phyloP scores from a whole-genome alignment of 2,113 vertebrate species.

The Tupaia chinensis region DNA sequence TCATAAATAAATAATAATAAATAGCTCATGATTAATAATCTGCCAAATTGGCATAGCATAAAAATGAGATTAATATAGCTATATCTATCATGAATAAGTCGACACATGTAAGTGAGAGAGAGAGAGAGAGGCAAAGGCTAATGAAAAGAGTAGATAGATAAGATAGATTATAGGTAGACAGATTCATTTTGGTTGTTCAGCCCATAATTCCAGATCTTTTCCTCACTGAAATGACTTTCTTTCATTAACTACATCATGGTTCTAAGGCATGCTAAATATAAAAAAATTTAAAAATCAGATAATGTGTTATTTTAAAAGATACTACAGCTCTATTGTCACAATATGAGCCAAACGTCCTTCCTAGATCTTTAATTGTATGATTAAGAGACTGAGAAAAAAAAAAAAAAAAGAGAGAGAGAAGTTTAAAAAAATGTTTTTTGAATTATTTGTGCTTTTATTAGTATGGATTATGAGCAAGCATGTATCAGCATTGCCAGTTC shows the following conservation, averaged over 20 bases:
- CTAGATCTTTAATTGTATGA: not conserved
- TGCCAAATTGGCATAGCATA: not conserved
- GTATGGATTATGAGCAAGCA: not conserved
- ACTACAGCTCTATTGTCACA: not conserved
- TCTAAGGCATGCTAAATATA: not conserved
- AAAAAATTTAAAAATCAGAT: not conserved
- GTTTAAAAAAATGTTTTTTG: not conserved
- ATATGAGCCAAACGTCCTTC: not conserved
- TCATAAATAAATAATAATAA: too few relatives aligned
- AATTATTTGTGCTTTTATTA: conserved; percentile 18
- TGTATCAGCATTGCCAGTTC: not conserved
- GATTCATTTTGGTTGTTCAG: not conserved
- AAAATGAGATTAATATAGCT: not conserved
- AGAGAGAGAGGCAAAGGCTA: not conserved
- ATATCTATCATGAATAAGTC: too few relatives aligned
- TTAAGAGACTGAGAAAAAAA: not conserved
- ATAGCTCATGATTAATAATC: not conserved
- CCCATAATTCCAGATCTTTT: not conserved
- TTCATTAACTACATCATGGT: not conserved
- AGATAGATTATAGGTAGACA: not conserved
- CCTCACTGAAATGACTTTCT: not conserved
- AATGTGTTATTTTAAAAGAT: not conserved
- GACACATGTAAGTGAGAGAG: not conserved
- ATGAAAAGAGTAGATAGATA: not conserved
- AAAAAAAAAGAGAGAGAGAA: not conserved